Evolutionary conservation across 2,797 vertebrate species (phyloP).

Genomic region (Enteromius thamalakanensis): DNA sequence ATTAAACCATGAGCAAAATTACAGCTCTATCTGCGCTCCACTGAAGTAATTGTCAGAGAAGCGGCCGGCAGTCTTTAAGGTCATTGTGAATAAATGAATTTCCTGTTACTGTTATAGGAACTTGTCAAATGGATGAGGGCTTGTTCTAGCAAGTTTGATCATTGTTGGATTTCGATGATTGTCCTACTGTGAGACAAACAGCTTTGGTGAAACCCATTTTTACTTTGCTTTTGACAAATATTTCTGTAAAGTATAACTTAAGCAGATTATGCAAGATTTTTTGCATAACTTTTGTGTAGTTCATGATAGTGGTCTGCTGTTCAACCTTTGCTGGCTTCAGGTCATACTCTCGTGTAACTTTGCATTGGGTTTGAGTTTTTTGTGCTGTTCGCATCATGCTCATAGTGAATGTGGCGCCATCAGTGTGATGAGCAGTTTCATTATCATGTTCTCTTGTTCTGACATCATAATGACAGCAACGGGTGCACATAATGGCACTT

Average conservation of each 20-base stretch:
- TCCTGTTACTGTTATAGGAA: constrained; percentile 37
- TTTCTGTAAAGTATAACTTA: neutral
- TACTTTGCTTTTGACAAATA: neutral
- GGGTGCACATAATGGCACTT: constrained; percentile 72
- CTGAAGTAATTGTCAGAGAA: constrained; percentile 24
- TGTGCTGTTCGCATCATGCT: neutral
- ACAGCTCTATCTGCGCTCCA: neutral
- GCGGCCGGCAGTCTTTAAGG: constrained; percentile 6
- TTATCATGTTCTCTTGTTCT: constrained; percentile 54
- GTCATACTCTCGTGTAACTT: neutral
- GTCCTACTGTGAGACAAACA: neutral
- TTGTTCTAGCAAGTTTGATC: constrained; percentile 41
- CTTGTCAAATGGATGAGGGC: constrained; percentile 34
- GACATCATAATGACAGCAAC: constrained; percentile 70
- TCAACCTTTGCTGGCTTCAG: neutral
- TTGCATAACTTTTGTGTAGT: neutral
- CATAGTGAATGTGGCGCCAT: constrained; percentile 1
- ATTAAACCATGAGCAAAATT: constrained; percentile 28
- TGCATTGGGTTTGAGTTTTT: neutral
- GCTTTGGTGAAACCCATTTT: constrained; percentile 2
- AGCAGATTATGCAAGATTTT: neutral
- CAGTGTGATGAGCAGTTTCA: constrained; percentile 49
- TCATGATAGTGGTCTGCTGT: neutral
- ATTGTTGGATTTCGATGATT: constrained; percentile 13
- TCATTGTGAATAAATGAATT: constrained; percentile 36